Evolutionary conservation across 2,797 vertebrate species (phyloP), one percentile per base, ranked within the genome.

Genomic region (Bucorvus abyssinicus): DNA sequence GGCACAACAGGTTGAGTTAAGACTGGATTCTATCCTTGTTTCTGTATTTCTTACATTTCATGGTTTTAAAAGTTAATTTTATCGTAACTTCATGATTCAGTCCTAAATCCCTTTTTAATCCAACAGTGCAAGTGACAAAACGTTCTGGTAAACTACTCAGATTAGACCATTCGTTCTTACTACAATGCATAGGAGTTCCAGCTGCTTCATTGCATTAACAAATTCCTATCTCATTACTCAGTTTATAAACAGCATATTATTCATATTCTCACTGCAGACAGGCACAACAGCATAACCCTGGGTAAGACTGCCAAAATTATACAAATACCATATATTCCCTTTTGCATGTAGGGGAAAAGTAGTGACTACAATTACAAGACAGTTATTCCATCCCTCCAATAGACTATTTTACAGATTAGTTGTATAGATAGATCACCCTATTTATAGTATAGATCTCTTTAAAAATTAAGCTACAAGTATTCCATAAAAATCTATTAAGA

Each of bases 231-330:
- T 94, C 79, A 93, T 95, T 90, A 90, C 94, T 96, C 96, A 95
- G 84, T 93, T 79, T 93, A 97, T 59, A 94, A 74, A 97, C 93
- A 97, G 95, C 81, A 73, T 38, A 76, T 94, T 97, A 94, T 97
- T 96, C 92, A 96, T 94, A 95, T 90, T 95, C 91, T 94, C 94
- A 96, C 95, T 97, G 97, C 90, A 98, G 97, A 97, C 97, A 99
- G 99, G 99, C 98, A 99, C 98, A 98, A 98, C 98, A 98, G 98
- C 99, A 98, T 98, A 98, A 98, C 97, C 98, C 98, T 98, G 98
- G 98, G 97, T 97, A 98, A 98, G 95, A 98, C 98, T 96, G 97
- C 96, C 98, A 98, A 98, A 98, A 98, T 97, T 88, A 97, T 40
- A 96, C 96, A 97, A 90, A 96, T 84, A 96, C 71, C 90, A 96